Evolutionary conservation across 2,797 vertebrate genomes (phyloP).

Genomic region (Catostomus latipinnis): DNA sequence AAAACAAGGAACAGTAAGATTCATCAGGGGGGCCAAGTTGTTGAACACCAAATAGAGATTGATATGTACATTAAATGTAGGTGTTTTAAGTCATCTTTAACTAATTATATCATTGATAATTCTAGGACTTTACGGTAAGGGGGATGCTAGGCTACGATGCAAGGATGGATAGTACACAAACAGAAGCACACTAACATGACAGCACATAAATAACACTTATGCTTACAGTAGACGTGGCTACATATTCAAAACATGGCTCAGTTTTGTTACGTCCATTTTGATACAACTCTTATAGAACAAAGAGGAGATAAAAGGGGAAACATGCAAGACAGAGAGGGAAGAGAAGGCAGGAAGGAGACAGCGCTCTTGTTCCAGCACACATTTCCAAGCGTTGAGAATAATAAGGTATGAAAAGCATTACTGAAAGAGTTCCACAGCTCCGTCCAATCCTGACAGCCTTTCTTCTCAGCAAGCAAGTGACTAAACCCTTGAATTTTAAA

Average conservation of each 20-base stretch:
- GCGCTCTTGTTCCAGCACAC: constrained; percentile 38
- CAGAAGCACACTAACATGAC: not conserved
- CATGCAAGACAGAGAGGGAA: constrained; percentile 32
- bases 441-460: constrained; percentile 52
- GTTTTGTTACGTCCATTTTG: constrained; percentile 53
- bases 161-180: constrained; percentile 1
- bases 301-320: constrained; percentile 59
- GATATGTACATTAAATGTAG: not conserved
- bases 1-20: constrained; percentile 7
- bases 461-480: constrained; percentile 40
- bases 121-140: constrained; percentile 10
- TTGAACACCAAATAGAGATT: too few species aligned
- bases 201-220: not conserved
- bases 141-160: constrained; percentile 9
- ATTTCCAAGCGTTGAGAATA: constrained; percentile 54
- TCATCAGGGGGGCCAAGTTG: too few species aligned
- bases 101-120: constrained; percentile 43
- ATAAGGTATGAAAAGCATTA: constrained; percentile 59
- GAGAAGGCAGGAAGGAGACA: constrained; percentile 34
- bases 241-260: constrained; percentile 41
- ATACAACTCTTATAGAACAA: constrained; percentile 60
- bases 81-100: not conserved
- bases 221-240: constrained; percentile 14
- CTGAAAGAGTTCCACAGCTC: constrained; percentile 53
- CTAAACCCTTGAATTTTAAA: constrained; percentile 35